These are phyloP conservation scores for Nemopilema nomurai DNA, from an alignment of 30 jellyfish, hydroid and myxozoan species.

Conservation along the genomic window DNA sequence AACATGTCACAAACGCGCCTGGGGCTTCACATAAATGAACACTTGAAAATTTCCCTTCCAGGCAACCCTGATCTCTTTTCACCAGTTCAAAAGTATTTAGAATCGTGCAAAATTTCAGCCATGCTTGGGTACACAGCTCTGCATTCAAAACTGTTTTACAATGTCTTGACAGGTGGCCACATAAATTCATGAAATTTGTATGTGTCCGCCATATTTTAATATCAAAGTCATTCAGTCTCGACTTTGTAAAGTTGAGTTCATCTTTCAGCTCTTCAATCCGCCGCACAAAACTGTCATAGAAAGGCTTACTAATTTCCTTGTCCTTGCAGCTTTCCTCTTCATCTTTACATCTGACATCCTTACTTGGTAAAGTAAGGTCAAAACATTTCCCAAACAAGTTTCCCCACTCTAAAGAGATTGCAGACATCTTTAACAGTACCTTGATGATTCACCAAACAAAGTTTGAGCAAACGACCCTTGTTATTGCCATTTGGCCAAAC, in stretches of 20 bases:
- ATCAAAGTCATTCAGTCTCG: slow-evolving; percentile 74
- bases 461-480: too few species aligned
- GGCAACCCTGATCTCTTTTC: neutral
- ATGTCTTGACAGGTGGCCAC: slow-evolving; percentile 47
- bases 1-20: slow-evolving; percentile 96
- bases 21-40: slow-evolving; percentile 99
- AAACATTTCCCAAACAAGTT: slow-evolving; percentile 42
- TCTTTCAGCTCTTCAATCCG: slow-evolving; percentile 38
- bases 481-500: too few species aligned
- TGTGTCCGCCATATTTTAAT: slow-evolving; percentile 82
- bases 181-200: slow-evolving; percentile 70
- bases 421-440: neutral
- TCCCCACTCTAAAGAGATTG: slow-evolving; percentile 21
- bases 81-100: slow-evolving; percentile 67
- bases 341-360: neutral
- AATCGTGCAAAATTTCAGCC: slow-evolving; percentile 93
- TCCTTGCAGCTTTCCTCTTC: neutral
- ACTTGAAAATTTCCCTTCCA: slow-evolving; percentile 19
- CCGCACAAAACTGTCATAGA: neutral
- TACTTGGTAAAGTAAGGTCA: neutral
- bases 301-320: neutral
- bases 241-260: slow-evolving; percentile 74
- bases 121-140: slow-evolving; percentile 96
- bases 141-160: slow-evolving; percentile 64
- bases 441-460: too few species aligned